Base-by-base conservation (phyloP, 2,888 invertebrate species). In the Peribatodes rhomboidaria region DNA sequence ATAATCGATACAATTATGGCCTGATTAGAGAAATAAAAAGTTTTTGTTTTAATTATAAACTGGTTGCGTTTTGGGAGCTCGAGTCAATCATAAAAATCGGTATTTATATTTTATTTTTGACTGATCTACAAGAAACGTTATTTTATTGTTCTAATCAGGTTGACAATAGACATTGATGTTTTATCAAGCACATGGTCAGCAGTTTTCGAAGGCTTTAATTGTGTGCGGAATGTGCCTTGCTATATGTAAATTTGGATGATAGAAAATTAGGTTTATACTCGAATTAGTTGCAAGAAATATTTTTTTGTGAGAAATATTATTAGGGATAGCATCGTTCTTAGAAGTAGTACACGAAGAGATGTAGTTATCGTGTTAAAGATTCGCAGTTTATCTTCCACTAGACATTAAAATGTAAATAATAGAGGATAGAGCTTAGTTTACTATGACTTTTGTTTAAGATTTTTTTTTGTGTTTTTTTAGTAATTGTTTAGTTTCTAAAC, bases 201-300 rank as follows among this genome's bases (percentile, higher is more conserved):
- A 84, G 83, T 86, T 83, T 80, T 84, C 76, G 82, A 85, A 82
- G 92, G 91, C 90, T 91, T 91, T 88, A 89, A 89, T 85, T 86
- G 92, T 87, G 93, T 92, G 91, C 90, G 94, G 93, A 93, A 93
- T 94, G 94, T 94, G 94, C 94, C 93, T 94, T 94, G 93, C 92
- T 90, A 87, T 89, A 85, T 88, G 89, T 92, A 89, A 80, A 88
- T 90, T 89, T 84, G 85, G 77, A 82, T 82, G 77, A 82, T 82
- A 81, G 80, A 85, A 86, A 86, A 84, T 86, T 92, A 92, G 92
- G 89, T 90, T 88, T 91, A 92, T 88, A 91, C 92, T 91, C 90
- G 92, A 93, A 92, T 92, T 92, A 92, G 91, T 92, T 92, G 89
- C 90, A 88, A 91, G 85, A 90, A 89, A 89, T 91, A 90, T 91